Base-by-base conservation (phyloP, 2,888 invertebrate species). In the Scaptomyza parva region DNA sequence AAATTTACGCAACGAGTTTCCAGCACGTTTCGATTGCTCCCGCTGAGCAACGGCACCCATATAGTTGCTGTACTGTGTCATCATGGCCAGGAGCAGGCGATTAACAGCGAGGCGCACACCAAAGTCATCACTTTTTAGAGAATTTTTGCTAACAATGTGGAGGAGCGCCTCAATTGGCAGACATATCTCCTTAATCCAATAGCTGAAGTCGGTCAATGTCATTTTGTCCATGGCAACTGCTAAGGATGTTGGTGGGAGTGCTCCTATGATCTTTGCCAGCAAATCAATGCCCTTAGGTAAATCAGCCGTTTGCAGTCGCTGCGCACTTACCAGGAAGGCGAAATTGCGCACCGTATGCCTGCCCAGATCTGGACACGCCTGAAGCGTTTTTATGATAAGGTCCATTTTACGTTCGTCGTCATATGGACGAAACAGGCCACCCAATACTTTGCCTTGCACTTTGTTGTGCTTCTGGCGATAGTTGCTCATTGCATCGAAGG, bases 361-460 rank as follows among this genome's bases (percentile, higher is more conserved):
- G 14, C 94, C 94, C 51, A 96, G 91, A 89, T 96, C 96, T 0
- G 96, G 96, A 89, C 96, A 96, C 33, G 94, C 94, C 51, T 91
- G 90, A 60, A 96, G 91, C 51, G 95, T 95, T 88, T 94, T 93
- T 2, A 94, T 89, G 6, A 96, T 92, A 14, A 95, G 91, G 55
- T 95, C 93, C 57, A 93, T 91, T 78, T 95, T 95, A 72, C 93
- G 92, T 12, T 93, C 92, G 90, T 95, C 93, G 66, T 94, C 93
- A 95, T 95, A 96, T 0, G 96, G 96, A 28, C 93, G 92, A 72
- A 94, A 94, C 17, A 96, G 89, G 35, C 93, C 93, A 18, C 95
- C 93, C 41, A 96, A 86, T 24, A 96, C 18, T 50, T 73, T 69
- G 50, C 90, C 89, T 62, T 91, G 92, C 14, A 90, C 63, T 2